A percentile compares a stretch with the other conserved stretches of the same genome.
phyloP scores from a whole-genome alignment of 2,113 vertebrate genomes.

The Siniperca chuatsi region DNA sequence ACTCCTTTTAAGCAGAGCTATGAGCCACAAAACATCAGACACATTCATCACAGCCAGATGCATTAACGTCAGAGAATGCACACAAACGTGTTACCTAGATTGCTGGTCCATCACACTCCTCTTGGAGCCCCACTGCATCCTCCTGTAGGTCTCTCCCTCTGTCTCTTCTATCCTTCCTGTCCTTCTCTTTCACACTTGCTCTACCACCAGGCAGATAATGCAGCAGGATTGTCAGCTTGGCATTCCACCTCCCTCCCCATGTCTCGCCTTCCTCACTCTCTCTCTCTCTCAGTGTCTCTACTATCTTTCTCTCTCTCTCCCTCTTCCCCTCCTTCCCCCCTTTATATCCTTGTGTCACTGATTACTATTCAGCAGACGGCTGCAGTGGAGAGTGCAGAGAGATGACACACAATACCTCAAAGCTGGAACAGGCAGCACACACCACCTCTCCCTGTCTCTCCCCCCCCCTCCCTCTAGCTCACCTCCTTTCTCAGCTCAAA shows the following conservation, averaged over 20 bases:
- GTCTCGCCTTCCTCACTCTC: constrained; percentile 73
- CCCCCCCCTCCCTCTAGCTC: constrained; percentile 30
- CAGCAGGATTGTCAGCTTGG: constrained; percentile 87
- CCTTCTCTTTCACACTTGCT: constrained; percentile 70
- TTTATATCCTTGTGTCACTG: constrained; percentile 82
- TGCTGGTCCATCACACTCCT: constrained; percentile 47
- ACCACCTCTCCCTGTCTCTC: constrained; percentile 69
- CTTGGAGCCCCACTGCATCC: constrained; percentile 58
- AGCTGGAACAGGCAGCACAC: constrained; percentile 86
- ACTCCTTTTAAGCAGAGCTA: constrained; percentile 41
- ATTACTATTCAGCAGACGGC: constrained; percentile 91
- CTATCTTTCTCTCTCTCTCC: constrained; percentile 48
- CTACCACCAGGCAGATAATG: constrained; percentile 85
- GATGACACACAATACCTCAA: constrained; percentile 90
- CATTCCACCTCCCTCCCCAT: constrained; percentile 79
- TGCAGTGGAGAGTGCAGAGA: constrained; percentile 89
- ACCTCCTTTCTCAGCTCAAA: constrained; percentile 47
- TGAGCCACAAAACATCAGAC: constrained; percentile 23
- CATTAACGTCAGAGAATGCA: constrained; percentile 18
- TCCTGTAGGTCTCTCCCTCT: constrained; percentile 52
- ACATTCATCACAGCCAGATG: constrained; percentile 27
- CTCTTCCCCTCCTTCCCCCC: constrained; percentile 24
- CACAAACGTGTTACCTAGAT: constrained; percentile 59
- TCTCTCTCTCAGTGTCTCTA: constrained; percentile 74
- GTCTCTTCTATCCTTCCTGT: constrained; percentile 51